Evolutionary conservation across 2,888 invertebrate genomes (phyloP).

Genomic region (Thalpophila matura): DNA sequence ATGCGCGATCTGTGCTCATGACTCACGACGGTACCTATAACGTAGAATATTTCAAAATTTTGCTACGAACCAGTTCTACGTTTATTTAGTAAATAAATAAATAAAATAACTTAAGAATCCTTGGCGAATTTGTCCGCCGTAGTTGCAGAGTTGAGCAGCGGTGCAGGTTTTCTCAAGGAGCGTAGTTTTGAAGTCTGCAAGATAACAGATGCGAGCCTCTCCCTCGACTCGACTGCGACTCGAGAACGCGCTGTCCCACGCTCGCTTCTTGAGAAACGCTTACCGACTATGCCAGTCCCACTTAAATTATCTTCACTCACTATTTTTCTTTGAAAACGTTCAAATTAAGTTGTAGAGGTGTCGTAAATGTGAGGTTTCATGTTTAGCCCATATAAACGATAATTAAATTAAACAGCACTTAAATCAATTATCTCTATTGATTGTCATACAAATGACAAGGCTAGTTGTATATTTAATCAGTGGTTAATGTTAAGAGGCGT

Average conservation of each 20-base stretch:
- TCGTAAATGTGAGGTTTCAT: conserved; percentile 4
- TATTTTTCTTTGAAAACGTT: conserved; percentile 44
- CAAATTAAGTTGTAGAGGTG: conserved; percentile 23
- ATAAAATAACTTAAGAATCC: conserved; percentile 46
- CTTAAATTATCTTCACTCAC: conserved; percentile 55
- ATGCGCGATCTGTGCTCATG: no score
- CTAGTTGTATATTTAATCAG: no score
- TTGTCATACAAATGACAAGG: no score
- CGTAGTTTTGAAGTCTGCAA: conserved; percentile 69
- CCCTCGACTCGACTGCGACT: conserved; percentile 43
- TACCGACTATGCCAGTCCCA: conserved; percentile 55
- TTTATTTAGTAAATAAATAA: conserved; percentile 20
- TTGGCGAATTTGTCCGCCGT: conserved; percentile 53
- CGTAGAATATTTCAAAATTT: no score
- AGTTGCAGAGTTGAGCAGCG: conserved; percentile 59
- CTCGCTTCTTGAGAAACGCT: conserved; percentile 64
- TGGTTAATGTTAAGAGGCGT: no score
- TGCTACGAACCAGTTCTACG: background rate
- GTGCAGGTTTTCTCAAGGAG: conserved; percentile 68
- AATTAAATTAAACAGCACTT: background rate
- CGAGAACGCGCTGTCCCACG: conserved; percentile 59
- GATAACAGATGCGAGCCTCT: conserved; percentile 73
- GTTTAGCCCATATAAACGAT: background rate
- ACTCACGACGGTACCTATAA: no score
- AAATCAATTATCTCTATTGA: no score